Conservation (phyloP, 1,140 invertebrate genomes). For the Drosophila sechellia region DNA sequence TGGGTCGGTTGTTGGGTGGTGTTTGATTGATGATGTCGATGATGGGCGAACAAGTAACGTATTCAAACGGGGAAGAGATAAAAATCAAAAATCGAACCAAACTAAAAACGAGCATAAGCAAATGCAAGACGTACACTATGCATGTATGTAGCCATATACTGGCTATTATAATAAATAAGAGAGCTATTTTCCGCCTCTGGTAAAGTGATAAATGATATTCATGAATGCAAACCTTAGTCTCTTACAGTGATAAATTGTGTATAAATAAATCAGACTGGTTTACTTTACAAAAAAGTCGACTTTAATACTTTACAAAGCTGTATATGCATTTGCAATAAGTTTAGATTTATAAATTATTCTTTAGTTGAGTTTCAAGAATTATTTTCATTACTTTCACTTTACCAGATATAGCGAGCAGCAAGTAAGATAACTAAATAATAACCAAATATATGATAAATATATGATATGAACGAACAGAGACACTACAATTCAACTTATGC, state of each 20-base stretch:
- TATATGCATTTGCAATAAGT: too few relatives aligned
- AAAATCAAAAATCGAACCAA: conserved; percentile 68
- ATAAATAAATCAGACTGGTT: too few relatives aligned
- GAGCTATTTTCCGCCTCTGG: background rate
- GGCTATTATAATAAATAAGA: conserved; percentile 11
- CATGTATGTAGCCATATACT: conserved; percentile 7
- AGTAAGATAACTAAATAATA: background rate
- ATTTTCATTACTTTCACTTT: conserved; percentile 6
- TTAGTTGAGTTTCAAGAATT: too few relatives aligned
- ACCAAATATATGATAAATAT: conserved; percentile 4
- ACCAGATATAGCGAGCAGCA: background rate
- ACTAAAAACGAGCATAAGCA: conserved; percentile 48
- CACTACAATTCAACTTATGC: conserved; percentile 16
- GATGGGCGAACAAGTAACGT: conserved; percentile 51
- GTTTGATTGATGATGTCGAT: conserved; percentile 74
- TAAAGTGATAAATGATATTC: conserved; percentile 10
- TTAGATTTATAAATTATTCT: too few relatives aligned
- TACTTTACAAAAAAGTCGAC: too few relatives aligned
- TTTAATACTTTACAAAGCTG: too few relatives aligned
- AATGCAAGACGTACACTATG: conserved; percentile 45
- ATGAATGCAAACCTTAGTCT: too few relatives aligned
- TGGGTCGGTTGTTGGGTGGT: conserved; percentile 36
- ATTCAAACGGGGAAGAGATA: conserved; percentile 38
- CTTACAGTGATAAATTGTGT: too few relatives aligned
- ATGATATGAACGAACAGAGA: conserved; percentile 7